These are phyloP conservation scores for Centropristis striata DNA, from an alignment of 2,113 vertebrate genomes.

Conservation along the genomic window DNA sequence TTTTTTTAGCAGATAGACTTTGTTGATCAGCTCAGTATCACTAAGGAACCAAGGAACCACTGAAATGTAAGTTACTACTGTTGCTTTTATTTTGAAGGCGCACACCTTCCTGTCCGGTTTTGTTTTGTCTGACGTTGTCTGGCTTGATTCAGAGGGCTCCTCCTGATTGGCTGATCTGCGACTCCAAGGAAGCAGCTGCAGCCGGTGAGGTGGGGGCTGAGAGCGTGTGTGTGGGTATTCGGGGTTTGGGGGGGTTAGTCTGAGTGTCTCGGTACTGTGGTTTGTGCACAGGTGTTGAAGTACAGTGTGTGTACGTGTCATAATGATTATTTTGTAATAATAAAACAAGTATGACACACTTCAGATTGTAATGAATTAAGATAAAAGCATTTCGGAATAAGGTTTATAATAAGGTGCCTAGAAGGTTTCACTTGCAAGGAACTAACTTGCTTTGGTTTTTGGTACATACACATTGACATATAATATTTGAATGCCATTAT, in stretches of 20 bases:
- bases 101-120: not conserved
- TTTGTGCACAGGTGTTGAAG: slow-evolving; percentile 25
- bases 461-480: too few relatives aligned
- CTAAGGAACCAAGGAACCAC: too few relatives aligned
- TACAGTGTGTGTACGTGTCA: not conserved
- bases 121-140: not conserved
- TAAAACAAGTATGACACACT: too few relatives aligned
- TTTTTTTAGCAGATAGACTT: too few relatives aligned
- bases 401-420: too few relatives aligned
- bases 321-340: not conserved
- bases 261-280: not conserved
- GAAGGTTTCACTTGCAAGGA: too few relatives aligned
- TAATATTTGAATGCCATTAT: too few relatives aligned
- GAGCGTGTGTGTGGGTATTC: slow-evolving; percentile 8
- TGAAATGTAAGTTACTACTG: not conserved
- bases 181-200: slow-evolving; percentile 64
- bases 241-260: not conserved
- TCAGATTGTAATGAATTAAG: not conserved
- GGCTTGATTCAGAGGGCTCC: slow-evolving; percentile 36
- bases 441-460: too few relatives aligned
- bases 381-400: too few relatives aligned
- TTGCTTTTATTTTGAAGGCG: slow-evolving; percentile 65
- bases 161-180: slow-evolving; percentile 57
- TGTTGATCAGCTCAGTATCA: not conserved
- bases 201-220: slow-evolving; percentile 23